phyloP scores from a whole-genome alignment of 2,113 vertebrate genomes.

The Brienomyrus brachyistius region DNA sequence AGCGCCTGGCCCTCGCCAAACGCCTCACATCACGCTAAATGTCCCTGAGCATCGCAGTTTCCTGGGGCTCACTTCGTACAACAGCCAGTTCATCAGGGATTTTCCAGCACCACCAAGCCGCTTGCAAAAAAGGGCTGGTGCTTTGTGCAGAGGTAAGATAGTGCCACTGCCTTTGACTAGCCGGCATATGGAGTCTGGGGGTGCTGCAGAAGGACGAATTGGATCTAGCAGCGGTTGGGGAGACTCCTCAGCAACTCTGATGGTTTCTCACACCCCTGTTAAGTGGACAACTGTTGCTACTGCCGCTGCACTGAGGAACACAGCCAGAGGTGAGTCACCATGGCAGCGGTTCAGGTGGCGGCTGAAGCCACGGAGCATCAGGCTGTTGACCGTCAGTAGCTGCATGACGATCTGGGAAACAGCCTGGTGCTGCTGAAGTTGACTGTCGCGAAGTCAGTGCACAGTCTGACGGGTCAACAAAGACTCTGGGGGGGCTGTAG shows the following conservation, averaged over 20 bases:
- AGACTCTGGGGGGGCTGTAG: neutral
- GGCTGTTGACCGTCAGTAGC: neutral
- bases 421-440: neutral
- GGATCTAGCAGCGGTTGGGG: neutral
- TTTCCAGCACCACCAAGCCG: neutral
- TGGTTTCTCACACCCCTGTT: neutral
- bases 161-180: neutral
- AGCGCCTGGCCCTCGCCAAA: neutral
- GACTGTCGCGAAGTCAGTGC: neutral
- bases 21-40: neutral
- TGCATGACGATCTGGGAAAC: neutral
- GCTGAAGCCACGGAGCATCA: neutral
- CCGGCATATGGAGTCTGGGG: neutral
- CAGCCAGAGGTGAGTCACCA: neutral
- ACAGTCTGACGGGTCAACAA: neutral
- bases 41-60: neutral
- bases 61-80: neutral
- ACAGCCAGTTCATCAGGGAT: neutral
- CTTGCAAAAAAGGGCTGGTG: neutral
- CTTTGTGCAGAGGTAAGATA: neutral
- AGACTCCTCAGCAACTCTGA: neutral
- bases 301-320: neutral
- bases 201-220: neutral
- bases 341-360: neutral
- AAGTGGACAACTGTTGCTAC: neutral